Percentiles rank a stretch among this genome's conserved stretches.
Conservation (phyloP, 2,888 invertebrate genomes). For the Lobophora halterata region DNA sequence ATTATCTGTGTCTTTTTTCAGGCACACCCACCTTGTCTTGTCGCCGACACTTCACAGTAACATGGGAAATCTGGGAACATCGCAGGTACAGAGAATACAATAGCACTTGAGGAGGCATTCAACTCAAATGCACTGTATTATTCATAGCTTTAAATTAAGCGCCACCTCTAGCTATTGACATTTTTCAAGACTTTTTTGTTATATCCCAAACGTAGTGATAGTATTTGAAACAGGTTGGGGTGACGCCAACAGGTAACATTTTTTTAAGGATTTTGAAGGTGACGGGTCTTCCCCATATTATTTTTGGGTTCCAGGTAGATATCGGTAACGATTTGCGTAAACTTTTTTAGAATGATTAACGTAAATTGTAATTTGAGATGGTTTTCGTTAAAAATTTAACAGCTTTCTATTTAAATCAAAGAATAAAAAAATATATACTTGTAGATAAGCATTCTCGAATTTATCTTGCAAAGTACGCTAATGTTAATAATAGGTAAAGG, state of each 20-base stretch:
- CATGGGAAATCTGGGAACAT: slow-evolving; percentile 22
- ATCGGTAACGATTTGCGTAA: slow-evolving; percentile 34
- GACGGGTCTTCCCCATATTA: slow-evolving; percentile 58
- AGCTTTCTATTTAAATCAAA: too few species aligned
- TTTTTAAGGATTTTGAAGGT: slow-evolving; percentile 44
- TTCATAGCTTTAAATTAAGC: slow-evolving; percentile 56
- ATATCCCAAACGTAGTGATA: slow-evolving; percentile 55
- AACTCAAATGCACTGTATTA: slow-evolving; percentile 44
- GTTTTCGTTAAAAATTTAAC: slow-evolving; percentile 6
- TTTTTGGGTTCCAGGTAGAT: slow-evolving; percentile 38
- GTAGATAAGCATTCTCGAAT: too few species aligned
- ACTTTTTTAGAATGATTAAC: slow-evolving; percentile 20
- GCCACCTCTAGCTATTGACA: slow-evolving; percentile 63
- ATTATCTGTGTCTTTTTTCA: slow-evolving; percentile 38
- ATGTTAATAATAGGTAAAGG: too few species aligned
- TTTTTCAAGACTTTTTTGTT: slow-evolving; percentile 35
- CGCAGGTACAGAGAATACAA: slow-evolving; percentile 34
- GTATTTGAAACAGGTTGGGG: slow-evolving; percentile 55
- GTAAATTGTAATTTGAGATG: slow-evolving; percentile 12
- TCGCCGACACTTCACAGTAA: slow-evolving; percentile 35
- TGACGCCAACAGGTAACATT: slow-evolving; percentile 58
- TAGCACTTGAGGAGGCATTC: slow-evolving; percentile 49
- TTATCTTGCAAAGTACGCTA: too few species aligned
- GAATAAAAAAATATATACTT: too few species aligned
- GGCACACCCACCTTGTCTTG: slow-evolving; percentile 50